phyloP scores from a whole-genome alignment of 1,140 invertebrate genomes.

The Anoplophora glabripennis region DNA sequence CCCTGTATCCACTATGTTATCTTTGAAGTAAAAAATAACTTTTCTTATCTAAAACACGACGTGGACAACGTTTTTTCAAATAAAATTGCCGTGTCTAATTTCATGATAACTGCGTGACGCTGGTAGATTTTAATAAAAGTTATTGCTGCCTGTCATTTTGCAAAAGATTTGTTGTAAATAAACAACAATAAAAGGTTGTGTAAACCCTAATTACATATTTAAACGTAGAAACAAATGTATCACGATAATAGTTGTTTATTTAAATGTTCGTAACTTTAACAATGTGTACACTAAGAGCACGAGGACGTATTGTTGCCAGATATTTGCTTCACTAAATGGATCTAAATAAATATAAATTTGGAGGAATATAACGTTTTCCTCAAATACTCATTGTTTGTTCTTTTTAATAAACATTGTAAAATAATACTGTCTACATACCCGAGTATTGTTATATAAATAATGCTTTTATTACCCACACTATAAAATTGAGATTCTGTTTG shows the following conservation, averaged over 20 bases:
- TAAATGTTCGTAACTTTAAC: slow-evolving; percentile 10
- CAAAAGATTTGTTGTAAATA: no score
- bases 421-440: slow-evolving; percentile 14
- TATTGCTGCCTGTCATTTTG: no score
- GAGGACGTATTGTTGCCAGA: slow-evolving; percentile 21
- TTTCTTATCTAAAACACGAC: no score
- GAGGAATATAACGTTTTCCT: slow-evolving; percentile 11
- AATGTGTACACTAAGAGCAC: slow-evolving; percentile 17
- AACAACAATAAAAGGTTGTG: background rate
- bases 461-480: slow-evolving; percentile 4
- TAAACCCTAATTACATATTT: slow-evolving; percentile 29
- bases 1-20: no score
- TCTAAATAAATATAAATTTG: slow-evolving; percentile 18
- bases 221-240: slow-evolving; percentile 23
- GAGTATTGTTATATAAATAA: slow-evolving; percentile 17
- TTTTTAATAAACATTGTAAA: slow-evolving; percentile 25
- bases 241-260: slow-evolving; percentile 16
- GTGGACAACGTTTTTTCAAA: no score
- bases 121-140: no score
- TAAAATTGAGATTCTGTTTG: background rate
- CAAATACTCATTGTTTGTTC: slow-evolving; percentile 20
- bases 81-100: no score
- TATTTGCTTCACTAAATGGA: slow-evolving; percentile 18
- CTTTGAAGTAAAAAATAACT: no score
- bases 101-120: no score